A percentile compares a stretch with the other conserved stretches of the same genome.
Evolutionary conservation across 2,797 vertebrate genomes (phyloP).

Genomic region (Myotis daubentonii): DNA sequence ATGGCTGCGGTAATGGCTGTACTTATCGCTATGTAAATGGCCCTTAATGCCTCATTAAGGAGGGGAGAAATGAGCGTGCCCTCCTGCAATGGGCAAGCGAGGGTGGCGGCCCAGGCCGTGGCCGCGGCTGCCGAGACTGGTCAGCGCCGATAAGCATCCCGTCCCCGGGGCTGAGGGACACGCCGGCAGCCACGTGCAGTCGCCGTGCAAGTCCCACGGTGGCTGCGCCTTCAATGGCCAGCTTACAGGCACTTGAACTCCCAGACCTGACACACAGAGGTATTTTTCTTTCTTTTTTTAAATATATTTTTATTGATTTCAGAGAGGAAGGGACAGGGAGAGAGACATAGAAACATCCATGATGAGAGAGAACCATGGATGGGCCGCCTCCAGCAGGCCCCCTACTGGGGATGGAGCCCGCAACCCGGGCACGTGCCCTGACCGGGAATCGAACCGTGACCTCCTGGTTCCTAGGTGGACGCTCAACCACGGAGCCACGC

Average conservation of each 20-base stretch:
- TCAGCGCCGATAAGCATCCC: neutral
- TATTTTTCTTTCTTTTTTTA: too few relatives aligned
- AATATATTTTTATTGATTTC: too few relatives aligned
- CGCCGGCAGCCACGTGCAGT: neutral
- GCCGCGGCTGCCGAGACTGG: neutral
- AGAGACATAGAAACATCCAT: too few relatives aligned
- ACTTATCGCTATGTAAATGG: slow-evolving; percentile 85
- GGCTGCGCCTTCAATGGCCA: neutral
- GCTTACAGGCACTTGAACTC: neutral
- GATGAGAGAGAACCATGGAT: too few relatives aligned
- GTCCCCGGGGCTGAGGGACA: neutral
- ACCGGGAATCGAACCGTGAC: too few relatives aligned
- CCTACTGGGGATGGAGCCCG: too few relatives aligned
- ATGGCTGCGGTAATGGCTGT: slow-evolving; percentile 82
- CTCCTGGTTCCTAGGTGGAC: too few relatives aligned
- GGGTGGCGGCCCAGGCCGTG: neutral
- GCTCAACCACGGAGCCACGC: too few relatives aligned
- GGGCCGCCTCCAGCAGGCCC: too few relatives aligned
- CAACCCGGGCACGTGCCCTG: too few relatives aligned
- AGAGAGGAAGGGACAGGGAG: too few relatives aligned
- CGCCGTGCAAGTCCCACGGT: neutral
- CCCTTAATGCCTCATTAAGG: slow-evolving; percentile 85
- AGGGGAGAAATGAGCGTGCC: slow-evolving; percentile 78
- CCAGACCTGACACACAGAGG: neutral
- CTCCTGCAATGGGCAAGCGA: slow-evolving; percentile 59